Evolutionary conservation across 2,797 vertebrate genomes (phyloP), one percentile per base, ranked within the genome.

Genomic region (Paedocypris micromegethes): DNA sequence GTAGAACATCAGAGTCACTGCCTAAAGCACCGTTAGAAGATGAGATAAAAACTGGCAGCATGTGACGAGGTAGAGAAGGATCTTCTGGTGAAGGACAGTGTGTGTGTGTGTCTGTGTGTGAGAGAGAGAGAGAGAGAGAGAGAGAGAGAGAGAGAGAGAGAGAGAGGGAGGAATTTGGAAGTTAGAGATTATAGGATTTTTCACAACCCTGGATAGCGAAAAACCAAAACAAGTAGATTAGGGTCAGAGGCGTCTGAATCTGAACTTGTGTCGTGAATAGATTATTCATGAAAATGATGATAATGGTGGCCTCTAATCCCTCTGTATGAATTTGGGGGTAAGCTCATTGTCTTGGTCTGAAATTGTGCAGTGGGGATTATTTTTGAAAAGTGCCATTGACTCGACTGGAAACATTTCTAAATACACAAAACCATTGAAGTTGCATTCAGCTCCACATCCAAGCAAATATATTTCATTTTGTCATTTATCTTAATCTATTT

Each of bases 1-100:
- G 66, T 73, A 68, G 51, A 73, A 73, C 66, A 64, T 59, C 55
- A 69, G 43, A 73, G 60, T 63, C 40, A 59, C 5, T 68, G 66
- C 72, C 72, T 64, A 45, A 42, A 68, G 72, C 66, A 50, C 23
- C 63, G 53, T 70, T 57, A 58, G 68, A 0, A 37, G 54, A 70
- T 39, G 45, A 46, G 68, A 70, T 60, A 68, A 58, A 48, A 69
- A 58, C 51, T n/a, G 23, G 68, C 59, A 57, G 68, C 45, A 55
- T 4, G 6, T 40, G 49, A 50, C 23, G 51, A 61, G 38, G 42
- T 57, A 56, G 45, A 54, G 39, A 52, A 43, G 44, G 44, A 3
- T 9, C 3, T 7, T 23, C 23, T 23, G 23, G 23, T 23, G 23
- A 23, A 23, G 51, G 57, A 58, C 57, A 58, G 46, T 45, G 23